These are phyloP conservation scores for Rapana venosa DNA, from an alignment of 2,888 invertebrate species.

Conservation along the genomic window DNA sequence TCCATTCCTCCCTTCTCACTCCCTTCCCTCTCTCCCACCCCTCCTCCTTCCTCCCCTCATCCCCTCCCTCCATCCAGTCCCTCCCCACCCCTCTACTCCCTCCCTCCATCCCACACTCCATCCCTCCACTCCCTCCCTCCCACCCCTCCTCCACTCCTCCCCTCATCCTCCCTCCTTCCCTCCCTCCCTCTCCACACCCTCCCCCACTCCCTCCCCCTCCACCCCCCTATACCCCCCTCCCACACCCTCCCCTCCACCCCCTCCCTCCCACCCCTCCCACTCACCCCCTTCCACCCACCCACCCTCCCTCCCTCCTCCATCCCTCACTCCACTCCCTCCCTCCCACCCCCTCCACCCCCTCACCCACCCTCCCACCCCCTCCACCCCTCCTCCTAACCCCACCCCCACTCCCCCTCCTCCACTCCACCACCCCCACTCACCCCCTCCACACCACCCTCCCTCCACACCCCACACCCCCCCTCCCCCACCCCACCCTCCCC, in stretches of 20 bases:
- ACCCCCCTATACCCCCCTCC: neutral
- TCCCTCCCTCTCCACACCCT: neutral
- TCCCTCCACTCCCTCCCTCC: neutral
- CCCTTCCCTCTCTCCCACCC: neutral
- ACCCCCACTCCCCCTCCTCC: constrained; percentile 2
- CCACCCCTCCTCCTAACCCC: neutral
- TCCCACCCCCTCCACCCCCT: neutral
- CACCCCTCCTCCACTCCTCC: constrained; percentile 31
- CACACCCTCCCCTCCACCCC: neutral
- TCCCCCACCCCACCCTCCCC: constrained; percentile 22
- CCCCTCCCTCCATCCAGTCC: too few species aligned
- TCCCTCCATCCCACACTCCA: too few species aligned
- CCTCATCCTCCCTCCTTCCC: neutral
- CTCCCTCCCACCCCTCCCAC: neutral
- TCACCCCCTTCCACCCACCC: neutral
- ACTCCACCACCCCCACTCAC: neutral
- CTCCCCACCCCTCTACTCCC: too few species aligned
- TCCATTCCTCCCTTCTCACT: too few species aligned
- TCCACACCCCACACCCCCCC: neutral
- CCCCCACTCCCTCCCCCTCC: neutral
- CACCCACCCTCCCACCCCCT: neutral
- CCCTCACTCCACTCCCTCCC: neutral
- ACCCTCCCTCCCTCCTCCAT: neutral
- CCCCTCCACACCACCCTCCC: neutral
- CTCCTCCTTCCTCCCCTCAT: neutral